Percentiles rank a stretch among this genome's conserved stretches.
Evolutionary conservation across 2,888 invertebrate genomes (phyloP).

Genomic region (Drosophila mercatorum): DNA sequence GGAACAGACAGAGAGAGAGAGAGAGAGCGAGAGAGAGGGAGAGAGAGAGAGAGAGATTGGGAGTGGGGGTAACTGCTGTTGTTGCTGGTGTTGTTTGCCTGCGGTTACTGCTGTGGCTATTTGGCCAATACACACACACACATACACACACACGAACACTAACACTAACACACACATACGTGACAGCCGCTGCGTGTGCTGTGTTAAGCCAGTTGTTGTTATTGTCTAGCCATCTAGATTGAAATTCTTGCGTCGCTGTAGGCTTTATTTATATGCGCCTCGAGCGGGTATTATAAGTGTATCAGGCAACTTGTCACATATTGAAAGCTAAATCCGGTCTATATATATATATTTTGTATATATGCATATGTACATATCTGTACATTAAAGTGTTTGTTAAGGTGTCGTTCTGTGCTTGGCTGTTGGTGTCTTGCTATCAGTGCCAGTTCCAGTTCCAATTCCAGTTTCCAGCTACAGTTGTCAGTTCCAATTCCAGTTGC

Average conservation of each 20-base stretch:
- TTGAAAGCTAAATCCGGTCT: not conserved
- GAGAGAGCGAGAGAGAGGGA: not conserved
- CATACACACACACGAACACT: not conserved
- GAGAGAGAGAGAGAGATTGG: not conserved
- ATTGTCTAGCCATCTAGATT: slow-evolving; percentile 52
- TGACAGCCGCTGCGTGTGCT: slow-evolving; percentile 17
- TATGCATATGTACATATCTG: too few relatives aligned
- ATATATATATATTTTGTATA: not conserved
- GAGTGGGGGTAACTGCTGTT: slow-evolving; percentile 4
- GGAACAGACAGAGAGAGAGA: not conserved
- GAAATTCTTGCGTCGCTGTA: slow-evolving; percentile 40
- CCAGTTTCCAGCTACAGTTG: not conserved
- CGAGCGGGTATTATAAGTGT: not conserved
- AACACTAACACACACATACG: slow-evolving; percentile 6
- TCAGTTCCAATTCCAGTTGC: not conserved
- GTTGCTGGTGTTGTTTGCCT: slow-evolving; percentile 55
- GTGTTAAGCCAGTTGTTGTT: slow-evolving; percentile 29
- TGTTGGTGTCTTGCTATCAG: not conserved
- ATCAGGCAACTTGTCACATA: not conserved
- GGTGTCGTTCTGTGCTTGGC: not conserved
- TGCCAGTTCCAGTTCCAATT: not conserved
- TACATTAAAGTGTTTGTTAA: not conserved
- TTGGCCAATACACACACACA: slow-evolving; percentile 39
- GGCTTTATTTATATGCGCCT: slow-evolving; percentile 13
- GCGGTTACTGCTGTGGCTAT: slow-evolving; percentile 62